Base-by-base conservation (phyloP, 2,888 invertebrate genomes). In the Punctoribates punctum region DNA sequence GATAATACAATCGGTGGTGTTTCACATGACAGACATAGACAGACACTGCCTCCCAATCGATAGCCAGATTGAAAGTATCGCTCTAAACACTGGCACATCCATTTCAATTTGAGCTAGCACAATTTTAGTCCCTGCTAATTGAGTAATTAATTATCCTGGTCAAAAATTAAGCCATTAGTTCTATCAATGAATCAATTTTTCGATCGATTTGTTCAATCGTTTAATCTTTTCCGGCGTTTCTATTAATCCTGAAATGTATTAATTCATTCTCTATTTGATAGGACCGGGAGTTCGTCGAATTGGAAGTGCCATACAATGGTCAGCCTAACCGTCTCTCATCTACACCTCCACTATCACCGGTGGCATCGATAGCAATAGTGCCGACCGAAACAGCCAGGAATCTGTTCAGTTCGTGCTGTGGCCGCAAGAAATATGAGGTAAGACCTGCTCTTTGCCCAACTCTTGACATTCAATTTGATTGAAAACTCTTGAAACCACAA, bases 201-300 rank as follows among this genome's bases (percentile, higher is more conserved):
- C 42, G 42, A 42, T 11, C 42, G 42, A 42, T 42, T n/a, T 11
- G 42, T 5, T 34, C 34, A 11, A 42, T 42, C 13, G 42, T 9
- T 42, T 42, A 34, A 8, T 34, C 11, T 42, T 13, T 5, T 42
- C 13, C 11, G 42, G n/a, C n/a, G n/a, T n/a, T n/a, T n/a, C n/a
- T n/a, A n/a, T n/a, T n/a, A n/a, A 51, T 2, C 20, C 5, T 23
- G 8, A 25, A 23, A 57, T 8, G 23, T 25, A 3, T 57, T 57
- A 57, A 57, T 20, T 8, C 2, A 62, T 8, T 62, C 1, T 62
- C 3, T 62, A 15, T 62, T 34, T 29, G 34, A 83, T 88, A 94
- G 94, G 96, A 97, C 85, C 91, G 96, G 77, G 96, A 96, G 86
- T 96, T 96, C 86, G 93, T 96, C 81, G 96, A 96, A 86, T 89